Percentiles rank a stretch among this genome's conserved stretches.
Evolutionary conservation across 1,140 invertebrate genomes (phyloP).

Genomic region (Aphelenchoides avenae): DNA sequence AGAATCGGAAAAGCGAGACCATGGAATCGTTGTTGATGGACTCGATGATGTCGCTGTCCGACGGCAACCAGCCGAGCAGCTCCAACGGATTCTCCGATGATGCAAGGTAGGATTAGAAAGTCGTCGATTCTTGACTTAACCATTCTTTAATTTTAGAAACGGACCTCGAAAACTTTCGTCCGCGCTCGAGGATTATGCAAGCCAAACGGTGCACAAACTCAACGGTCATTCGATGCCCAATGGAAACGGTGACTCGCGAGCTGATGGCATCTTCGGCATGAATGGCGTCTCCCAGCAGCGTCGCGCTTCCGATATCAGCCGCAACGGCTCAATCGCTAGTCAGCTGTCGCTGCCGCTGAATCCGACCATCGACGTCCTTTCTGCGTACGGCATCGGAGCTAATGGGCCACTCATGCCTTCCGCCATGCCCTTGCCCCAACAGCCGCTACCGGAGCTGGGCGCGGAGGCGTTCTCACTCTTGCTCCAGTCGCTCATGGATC

Average conservation of each 20-base stretch:
- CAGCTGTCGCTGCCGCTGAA: background rate
- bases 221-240: constrained; percentile 13
- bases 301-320: too few species aligned
- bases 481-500: constrained; percentile 31
- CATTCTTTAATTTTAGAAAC: background rate
- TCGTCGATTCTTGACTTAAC: constrained; percentile 1
- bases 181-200: constrained; percentile 42
- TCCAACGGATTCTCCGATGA: background rate
- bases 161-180: constrained; percentile 41
- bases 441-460: background rate
- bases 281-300: background rate
- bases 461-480: constrained; percentile 16
- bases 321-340: constrained; percentile 13
- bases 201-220: constrained; percentile 39
- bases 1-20: constrained; percentile 36
- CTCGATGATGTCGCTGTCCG: constrained; percentile 6
- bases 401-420: too few species aligned
- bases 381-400: background rate
- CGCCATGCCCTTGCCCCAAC: background rate
- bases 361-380: constrained; percentile 13
- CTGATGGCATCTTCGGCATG: too few species aligned
- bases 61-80: background rate
- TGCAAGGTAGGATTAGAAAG: too few species aligned
- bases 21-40: constrained; percentile 34
- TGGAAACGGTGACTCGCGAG: too few species aligned